These are phyloP conservation scores for Tortricodes alternella DNA, from an alignment of 2,888 invertebrate genomes.

Conservation along the genomic window DNA sequence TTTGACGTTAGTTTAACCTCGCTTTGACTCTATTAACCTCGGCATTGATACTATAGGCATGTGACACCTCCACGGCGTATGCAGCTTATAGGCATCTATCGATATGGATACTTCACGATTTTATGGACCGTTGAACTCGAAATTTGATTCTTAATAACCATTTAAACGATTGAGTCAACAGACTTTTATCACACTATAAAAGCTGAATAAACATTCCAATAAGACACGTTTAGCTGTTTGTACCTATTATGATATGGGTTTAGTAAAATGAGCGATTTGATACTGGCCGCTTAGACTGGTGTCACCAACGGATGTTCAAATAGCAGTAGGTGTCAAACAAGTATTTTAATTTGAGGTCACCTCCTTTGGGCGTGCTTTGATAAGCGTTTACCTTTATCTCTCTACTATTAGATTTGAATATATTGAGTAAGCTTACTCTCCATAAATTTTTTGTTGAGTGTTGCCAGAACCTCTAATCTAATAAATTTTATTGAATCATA, in stretches of 20 bases:
- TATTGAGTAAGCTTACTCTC: background rate
- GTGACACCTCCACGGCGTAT: background rate
- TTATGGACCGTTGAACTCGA: constrained; percentile 23
- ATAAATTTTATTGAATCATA: no score
- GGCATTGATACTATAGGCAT: constrained; percentile 6
- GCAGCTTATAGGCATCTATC: constrained; percentile 7
- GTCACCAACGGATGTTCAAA: background rate
- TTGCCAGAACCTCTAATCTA: background rate
- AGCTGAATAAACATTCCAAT: constrained; percentile 31
- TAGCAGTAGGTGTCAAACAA: constrained; percentile 1
- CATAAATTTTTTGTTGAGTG: background rate
- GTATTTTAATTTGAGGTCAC: constrained; percentile 8
- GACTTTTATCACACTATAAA: constrained; percentile 30
- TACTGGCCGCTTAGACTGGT: background rate
- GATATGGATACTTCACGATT: constrained; percentile 8
- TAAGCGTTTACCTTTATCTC: background rate
- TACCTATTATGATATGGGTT: constrained; percentile 15
- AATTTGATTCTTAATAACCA: constrained; percentile 21
- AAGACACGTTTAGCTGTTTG: constrained; percentile 26
- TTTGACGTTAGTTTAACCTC: background rate
- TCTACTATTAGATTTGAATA: constrained; percentile 1
- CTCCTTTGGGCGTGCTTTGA: background rate
- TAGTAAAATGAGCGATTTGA: constrained; percentile 15
- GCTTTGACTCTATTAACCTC: constrained; percentile 11
- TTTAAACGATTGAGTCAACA: constrained; percentile 30